Conservation (phyloP, 2,888 invertebrate species). For the Andrena haemorrhoa region DNA sequence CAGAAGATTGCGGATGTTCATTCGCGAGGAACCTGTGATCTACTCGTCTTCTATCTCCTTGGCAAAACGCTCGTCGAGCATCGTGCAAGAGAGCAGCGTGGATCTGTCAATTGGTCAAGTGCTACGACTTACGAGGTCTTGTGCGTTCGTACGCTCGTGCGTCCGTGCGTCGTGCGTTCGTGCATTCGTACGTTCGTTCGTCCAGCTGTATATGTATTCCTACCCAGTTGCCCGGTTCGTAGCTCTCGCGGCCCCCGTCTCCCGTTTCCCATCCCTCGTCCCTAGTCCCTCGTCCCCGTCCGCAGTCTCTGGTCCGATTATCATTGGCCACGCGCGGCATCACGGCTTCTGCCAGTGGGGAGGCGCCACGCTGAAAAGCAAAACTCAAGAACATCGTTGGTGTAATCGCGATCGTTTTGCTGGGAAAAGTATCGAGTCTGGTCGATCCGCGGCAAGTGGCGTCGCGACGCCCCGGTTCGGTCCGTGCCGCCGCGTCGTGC, state of each 20-base stretch:
- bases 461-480: conserved; percentile 39
- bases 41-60: conserved; percentile 6
- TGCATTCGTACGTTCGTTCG: conserved; percentile 4
- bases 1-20: conserved; percentile 42
- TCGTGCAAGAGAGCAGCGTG: conserved; percentile 6
- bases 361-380: conserved; percentile 65
- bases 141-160: neutral
- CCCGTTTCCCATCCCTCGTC: conserved; percentile 23
- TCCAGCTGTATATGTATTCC: neutral
- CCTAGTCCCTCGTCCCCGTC: conserved; percentile 5
- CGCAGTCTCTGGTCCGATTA: conserved; percentile 39
- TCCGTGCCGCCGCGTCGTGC: conserved; percentile 23
- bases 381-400: conserved; percentile 40
- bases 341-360: conserved; percentile 53
- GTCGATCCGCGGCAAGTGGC: conserved; percentile 26
- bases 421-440: conserved; percentile 1
- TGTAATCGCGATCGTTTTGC: conserved; percentile 32
- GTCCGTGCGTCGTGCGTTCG: neutral
- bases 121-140: neutral
- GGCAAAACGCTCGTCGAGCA: conserved; percentile 13
- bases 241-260: conserved; percentile 18
- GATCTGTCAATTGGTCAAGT: conserved; percentile 9
- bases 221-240: conserved; percentile 4
- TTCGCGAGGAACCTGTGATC: conserved; percentile 28
- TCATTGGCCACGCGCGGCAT: conserved; percentile 52